A percentile compares a stretch with the other conserved stretches of the same genome.
Evolutionary conservation across 2,797 vertebrate species (phyloP).

Genomic region (Austrolebias charrua): DNA sequence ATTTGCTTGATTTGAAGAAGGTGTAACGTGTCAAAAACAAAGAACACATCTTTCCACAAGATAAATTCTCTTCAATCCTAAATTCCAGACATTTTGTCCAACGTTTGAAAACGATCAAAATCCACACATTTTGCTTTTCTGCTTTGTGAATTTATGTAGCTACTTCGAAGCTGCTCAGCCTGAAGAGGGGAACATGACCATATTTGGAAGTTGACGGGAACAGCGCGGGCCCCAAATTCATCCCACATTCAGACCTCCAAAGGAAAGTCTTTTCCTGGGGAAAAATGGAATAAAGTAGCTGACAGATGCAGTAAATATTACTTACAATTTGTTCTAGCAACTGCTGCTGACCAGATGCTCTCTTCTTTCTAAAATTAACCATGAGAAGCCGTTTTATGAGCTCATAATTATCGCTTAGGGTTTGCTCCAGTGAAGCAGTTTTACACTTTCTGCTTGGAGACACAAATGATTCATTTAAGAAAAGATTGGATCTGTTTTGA

Average conservation of each 20-base stretch:
- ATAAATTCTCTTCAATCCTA: neutral
- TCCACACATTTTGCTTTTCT: too few species aligned
- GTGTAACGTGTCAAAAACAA: conserved; percentile 8
- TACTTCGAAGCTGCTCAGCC: neutral
- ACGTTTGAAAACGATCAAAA: too few species aligned
- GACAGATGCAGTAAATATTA: neutral
- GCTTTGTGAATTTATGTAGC: neutral
- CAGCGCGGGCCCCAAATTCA: neutral
- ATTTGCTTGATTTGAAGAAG: conserved; percentile 30
- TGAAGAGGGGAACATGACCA: neutral
- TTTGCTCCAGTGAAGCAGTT: conserved; percentile 25
- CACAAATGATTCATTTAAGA: conserved; percentile 36
- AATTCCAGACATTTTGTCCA: neutral
- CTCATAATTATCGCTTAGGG: conserved; percentile 28
- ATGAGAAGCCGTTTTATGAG: conserved; percentile 44
- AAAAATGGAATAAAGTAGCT: conserved; percentile 6
- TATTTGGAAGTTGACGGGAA: conserved; percentile 1
- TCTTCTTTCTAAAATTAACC: conserved; percentile 10
- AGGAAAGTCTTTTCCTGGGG: neutral
- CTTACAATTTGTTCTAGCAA: conserved; percentile 1
- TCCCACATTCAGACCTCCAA: conserved; percentile 5
- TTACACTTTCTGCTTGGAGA: conserved; percentile 20
- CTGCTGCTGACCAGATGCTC: conserved; percentile 17
- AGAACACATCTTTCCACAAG: neutral
- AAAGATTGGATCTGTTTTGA: conserved; percentile 26